Evolutionary conservation across 2,797 vertebrate genomes (phyloP), one percentile per base, ranked within the genome.

Genomic region (Melanotaenia pygmaea): DNA sequence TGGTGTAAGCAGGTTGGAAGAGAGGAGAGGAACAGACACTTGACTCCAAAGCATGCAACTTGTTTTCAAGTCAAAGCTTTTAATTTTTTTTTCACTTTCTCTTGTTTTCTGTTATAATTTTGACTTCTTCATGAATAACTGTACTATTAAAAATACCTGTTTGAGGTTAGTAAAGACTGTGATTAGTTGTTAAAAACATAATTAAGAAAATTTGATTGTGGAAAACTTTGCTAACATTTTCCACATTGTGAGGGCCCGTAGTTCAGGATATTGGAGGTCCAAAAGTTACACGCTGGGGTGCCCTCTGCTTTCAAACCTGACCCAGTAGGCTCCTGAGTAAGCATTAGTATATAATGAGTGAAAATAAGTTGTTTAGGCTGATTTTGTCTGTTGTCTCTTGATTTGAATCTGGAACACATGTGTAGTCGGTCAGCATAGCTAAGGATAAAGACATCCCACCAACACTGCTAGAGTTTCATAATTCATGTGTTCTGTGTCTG

Each of bases 401-500:
- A 45, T 13, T 45, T 28, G 26, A 70, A 22, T 56, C 24, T 66
- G 10, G 43, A 67, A 20, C 20, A 45, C 43, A 45, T 45, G 45
- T 24, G 30, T 24, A 26, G 43, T 8, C 16, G 20, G 43, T 18
- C 43, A 45, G 40, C 30, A 26, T 53, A 63, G 45, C 38, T n/a
- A 57, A 53, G 24, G 53, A 74, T 38, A 37, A 59, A 68, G 13
- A 60, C 43, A 45, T 45, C 43, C 43, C 43, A 20, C 43, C 18
- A 45, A 45, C 43, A 45, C 5, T 5, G 43, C 18, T 1, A 20
- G 3, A 45, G 43, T 16, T 20, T 5, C 6, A 45, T 45, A 45
- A 20, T 45, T 7, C 43, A 43, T 43, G 13, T 43, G 40, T 40
- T 40, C 13, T 14, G 45, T 37, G 2, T 35, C 0, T 6, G 18